Evolutionary conservation across 2,888 invertebrate species (phyloP).

Genomic region (Asteroscopus sphinx): DNA sequence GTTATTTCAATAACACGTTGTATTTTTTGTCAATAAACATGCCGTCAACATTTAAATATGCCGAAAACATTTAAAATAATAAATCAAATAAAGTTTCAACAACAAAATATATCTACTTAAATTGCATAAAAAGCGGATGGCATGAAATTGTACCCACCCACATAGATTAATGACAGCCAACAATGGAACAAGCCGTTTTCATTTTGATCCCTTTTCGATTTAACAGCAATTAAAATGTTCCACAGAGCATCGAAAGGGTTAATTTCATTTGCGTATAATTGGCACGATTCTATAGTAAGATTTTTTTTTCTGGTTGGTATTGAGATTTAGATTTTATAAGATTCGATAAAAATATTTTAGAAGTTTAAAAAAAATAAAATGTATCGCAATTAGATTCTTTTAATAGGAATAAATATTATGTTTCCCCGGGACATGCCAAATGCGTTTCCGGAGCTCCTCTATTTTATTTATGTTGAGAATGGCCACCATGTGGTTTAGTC

Average conservation of each 20-base stretch:
- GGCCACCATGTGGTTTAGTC: no score
- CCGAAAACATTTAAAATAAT: no score
- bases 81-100: constrained; percentile 7
- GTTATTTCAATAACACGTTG: no score
- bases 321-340: constrained; percentile 2
- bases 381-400: no score
- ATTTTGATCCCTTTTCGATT: constrained; percentile 83
- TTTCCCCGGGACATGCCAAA: no score
- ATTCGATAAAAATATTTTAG: constrained; percentile 13
- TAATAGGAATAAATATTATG: no score
- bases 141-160: constrained; percentile 80
- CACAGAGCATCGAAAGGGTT: constrained; percentile 80
- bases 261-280: constrained; percentile 85
- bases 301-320: constrained; percentile 39
- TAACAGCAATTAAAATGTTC: constrained; percentile 89
- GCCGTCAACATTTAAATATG: no score
- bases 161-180: constrained; percentile 83
- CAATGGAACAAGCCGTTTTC: constrained; percentile 75
- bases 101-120: constrained; percentile 34
- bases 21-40: no score
- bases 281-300: constrained; percentile 67
- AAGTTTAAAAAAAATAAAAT: no score
- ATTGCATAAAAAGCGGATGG: constrained; percentile 62
- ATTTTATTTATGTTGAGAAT: no score
- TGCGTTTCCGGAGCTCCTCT: no score